phyloP scores from a whole-genome alignment of 2,888 invertebrate genomes.

The Orchesella flavescens region DNA sequence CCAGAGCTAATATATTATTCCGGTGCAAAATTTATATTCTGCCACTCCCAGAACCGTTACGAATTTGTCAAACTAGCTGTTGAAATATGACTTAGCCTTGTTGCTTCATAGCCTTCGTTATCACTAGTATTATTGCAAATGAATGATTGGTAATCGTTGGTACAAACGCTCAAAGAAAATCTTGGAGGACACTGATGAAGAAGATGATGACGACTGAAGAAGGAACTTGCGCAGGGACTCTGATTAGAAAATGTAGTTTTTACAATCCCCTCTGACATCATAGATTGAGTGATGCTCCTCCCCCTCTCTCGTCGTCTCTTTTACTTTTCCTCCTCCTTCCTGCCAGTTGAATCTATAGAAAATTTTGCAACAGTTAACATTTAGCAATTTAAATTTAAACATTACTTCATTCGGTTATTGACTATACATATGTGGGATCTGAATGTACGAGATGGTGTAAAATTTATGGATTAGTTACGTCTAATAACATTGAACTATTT shows the following conservation, averaged over 20 bases:
- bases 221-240: slow-evolving; percentile 19
- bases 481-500: too few relatives aligned
- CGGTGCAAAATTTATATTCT: too few relatives aligned
- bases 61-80: too few relatives aligned
- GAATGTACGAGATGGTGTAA: too few relatives aligned
- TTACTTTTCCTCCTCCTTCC: slow-evolving; percentile 17
- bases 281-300: slow-evolving; percentile 38
- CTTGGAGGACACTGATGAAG: slow-evolving; percentile 25
- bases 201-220: slow-evolving; percentile 18
- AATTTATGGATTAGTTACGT: too few relatives aligned
- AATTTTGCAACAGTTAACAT: not conserved
- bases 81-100: too few relatives aligned
- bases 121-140: slow-evolving; percentile 16
- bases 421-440: too few relatives aligned
- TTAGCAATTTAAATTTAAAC: not conserved
- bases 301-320: not conserved
- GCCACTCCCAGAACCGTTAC: too few relatives aligned
- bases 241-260: slow-evolving; percentile 14
- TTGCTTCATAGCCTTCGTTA: not conserved
- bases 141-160: slow-evolving; percentile 19
- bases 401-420: too few relatives aligned
- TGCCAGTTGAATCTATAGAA: not conserved
- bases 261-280: slow-evolving; percentile 47
- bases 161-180: not conserved
- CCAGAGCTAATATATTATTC: too few relatives aligned